Conservation (phyloP, 2,888 invertebrate species). For the Leptura quadrifasciata region DNA sequence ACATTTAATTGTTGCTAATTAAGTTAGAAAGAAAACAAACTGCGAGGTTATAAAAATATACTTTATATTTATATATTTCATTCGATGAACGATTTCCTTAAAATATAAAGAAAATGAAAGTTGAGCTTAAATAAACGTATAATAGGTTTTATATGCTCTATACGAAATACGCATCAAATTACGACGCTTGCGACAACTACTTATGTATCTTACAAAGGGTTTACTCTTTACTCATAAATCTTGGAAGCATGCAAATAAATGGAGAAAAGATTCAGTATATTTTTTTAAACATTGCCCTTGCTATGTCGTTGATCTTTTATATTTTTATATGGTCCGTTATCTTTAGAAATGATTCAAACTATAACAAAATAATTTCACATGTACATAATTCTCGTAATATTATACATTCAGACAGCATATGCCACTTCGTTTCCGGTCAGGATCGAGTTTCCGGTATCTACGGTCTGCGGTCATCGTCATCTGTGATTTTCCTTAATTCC, state of each 20-base stretch:
- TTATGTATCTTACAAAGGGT: no score
- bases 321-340: slow-evolving; percentile 1
- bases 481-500: slow-evolving; percentile 51
- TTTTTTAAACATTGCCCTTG: background rate
- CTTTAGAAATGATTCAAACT: slow-evolving; percentile 13
- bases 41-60: no score
- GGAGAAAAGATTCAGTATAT: background rate
- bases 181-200: no score
- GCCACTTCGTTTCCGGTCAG: slow-evolving; percentile 62
- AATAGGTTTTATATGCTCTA: no score
- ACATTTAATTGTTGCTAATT: no score
- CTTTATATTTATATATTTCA: no score
- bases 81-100: no score
- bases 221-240: background rate
- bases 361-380: slow-evolving; percentile 35
- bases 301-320: slow-evolving; percentile 15
- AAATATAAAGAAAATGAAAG: no score
- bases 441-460: slow-evolving; percentile 59
- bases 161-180: no score
- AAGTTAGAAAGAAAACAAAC: no score
- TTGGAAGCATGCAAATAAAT: background rate
- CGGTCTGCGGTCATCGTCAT: slow-evolving; percentile 54
- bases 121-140: no score
- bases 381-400: slow-evolving; percentile 48
- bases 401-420: slow-evolving; percentile 60